Evolutionary conservation across 2,888 invertebrate genomes (phyloP).

Genomic region (Drosophila macrospina): DNA sequence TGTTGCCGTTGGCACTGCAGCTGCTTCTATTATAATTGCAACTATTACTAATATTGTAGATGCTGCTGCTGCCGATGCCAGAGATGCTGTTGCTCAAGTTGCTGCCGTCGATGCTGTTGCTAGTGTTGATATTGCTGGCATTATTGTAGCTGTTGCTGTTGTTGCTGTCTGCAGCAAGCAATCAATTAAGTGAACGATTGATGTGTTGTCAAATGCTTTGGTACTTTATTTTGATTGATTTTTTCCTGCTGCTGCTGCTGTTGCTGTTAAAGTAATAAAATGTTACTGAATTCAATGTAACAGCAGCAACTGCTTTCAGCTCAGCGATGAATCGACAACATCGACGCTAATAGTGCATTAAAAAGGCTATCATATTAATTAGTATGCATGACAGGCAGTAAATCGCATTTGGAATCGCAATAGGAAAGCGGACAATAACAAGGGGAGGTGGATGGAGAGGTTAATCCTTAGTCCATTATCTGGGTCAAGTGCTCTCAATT

Average conservation of each 20-base stretch:
- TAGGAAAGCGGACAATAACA: not conserved
- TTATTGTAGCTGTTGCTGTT: constrained; percentile 3
- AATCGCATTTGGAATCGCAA: constrained; percentile 7
- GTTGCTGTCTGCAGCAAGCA: constrained; percentile 43
- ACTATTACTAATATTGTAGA: not conserved
- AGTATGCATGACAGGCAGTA: constrained; percentile 41
- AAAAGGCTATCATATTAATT: constrained; percentile 40
- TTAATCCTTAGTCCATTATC: constrained; percentile 19
- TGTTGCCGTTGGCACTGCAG: no score
- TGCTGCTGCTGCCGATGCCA: constrained; percentile 12
- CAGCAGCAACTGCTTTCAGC: constrained; percentile 10
- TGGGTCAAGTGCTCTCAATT: constrained; percentile 19
- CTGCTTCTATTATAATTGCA: not conserved
- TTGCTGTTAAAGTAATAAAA: constrained; percentile 15
- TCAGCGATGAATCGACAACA: constrained; percentile 29
- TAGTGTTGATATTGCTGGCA: not conserved
- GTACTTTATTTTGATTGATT: constrained; percentile 68
- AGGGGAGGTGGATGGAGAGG: not conserved
- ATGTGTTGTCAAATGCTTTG: constrained; percentile 60
- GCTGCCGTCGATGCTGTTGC: constrained; percentile 1
- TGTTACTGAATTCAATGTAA: constrained; percentile 12
- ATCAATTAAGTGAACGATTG: constrained; percentile 65
- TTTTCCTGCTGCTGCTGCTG: constrained; percentile 26
- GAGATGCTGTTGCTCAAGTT: constrained; percentile 12
- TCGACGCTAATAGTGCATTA: constrained; percentile 35